These are phyloP conservation scores for Ormyrus pomaceus DNA, from an alignment of 2,888 invertebrate species.

Conservation along the genomic window DNA sequence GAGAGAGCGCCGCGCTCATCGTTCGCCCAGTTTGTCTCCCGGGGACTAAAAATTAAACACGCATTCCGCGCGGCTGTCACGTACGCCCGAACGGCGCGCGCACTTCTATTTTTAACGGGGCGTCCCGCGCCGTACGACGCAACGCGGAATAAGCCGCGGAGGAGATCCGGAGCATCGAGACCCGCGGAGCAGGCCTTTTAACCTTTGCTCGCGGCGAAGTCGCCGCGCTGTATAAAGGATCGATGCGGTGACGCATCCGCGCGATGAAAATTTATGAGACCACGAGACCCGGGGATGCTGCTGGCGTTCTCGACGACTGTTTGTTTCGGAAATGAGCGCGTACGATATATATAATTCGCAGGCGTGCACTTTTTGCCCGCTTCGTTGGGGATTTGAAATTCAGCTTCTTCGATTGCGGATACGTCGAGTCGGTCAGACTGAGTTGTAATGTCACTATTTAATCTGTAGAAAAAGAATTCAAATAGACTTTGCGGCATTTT, in stretches of 20 bases:
- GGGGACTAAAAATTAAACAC: conserved; percentile 36
- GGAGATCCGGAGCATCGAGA: no score
- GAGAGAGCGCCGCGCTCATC: no score
- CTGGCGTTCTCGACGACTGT: background rate
- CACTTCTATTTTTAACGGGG: conserved; percentile 50
- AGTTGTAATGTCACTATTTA: no score
- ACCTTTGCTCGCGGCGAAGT: background rate
- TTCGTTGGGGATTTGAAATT: conserved; percentile 5
- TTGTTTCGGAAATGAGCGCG: conserved; percentile 35
- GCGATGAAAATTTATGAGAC: conserved; percentile 47
- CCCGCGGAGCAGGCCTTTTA: background rate
- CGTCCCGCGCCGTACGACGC: background rate
- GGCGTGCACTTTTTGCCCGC: background rate
- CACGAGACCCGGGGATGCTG: background rate
- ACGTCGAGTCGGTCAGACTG: no score
- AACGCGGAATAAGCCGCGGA: no score
- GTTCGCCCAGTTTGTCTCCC: conserved; percentile 2
- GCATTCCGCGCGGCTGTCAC: conserved; percentile 44
- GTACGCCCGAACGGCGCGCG: conserved; percentile 15
- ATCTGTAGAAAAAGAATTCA: no score
- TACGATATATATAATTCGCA: background rate
- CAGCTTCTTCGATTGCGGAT: background rate
- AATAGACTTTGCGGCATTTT: no score
- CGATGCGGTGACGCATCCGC: background rate
- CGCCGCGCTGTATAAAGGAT: background rate